Conservation (phyloP, 2,797 vertebrate species). For the Oryzias sinensis region DNA sequence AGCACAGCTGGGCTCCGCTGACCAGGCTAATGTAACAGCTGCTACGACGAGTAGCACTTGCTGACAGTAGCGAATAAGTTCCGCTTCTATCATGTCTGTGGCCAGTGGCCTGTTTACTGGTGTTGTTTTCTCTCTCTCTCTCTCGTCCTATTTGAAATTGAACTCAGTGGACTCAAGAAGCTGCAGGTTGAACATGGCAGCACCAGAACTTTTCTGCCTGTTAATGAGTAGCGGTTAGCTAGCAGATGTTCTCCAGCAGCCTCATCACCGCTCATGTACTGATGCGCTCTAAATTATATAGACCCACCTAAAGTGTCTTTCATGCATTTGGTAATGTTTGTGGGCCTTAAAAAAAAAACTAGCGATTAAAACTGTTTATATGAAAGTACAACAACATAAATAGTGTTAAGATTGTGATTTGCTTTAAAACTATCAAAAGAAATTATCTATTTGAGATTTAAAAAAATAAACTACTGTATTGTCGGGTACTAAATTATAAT, state of each 20-base stretch:
- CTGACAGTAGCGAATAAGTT: neutral
- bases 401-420: too few relatives aligned
- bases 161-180: neutral
- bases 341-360: too few relatives aligned
- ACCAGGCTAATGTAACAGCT: neutral
- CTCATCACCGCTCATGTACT: neutral
- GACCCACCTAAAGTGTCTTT: too few relatives aligned
- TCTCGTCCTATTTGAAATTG: neutral
- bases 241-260: neutral
- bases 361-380: too few relatives aligned
- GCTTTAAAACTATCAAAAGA: too few relatives aligned
- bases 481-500: too few relatives aligned
- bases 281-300: too few relatives aligned
- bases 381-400: too few relatives aligned
- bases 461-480: too few relatives aligned
- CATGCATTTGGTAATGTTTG: too few relatives aligned
- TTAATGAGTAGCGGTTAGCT: neutral
- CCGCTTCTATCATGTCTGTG: neutral
- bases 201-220: neutral
- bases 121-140: too few relatives aligned
- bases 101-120: neutral
- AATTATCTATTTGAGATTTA: too few relatives aligned
- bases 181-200: neutral
- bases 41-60: neutral
- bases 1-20: neutral